phyloP scores from a whole-genome alignment of 2,888 invertebrate genomes.

The Agonopterix heracliana region DNA sequence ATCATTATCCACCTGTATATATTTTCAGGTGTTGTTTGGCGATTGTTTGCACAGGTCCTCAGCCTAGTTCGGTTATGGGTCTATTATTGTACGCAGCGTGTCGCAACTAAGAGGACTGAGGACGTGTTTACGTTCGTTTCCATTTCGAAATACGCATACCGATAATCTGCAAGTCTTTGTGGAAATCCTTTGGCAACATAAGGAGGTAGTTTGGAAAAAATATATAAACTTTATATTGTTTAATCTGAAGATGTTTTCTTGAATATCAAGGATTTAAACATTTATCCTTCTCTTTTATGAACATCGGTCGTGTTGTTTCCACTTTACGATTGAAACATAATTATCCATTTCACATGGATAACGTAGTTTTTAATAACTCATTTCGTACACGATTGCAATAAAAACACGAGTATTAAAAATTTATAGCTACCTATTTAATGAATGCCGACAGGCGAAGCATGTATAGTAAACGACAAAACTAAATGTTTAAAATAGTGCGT shows the following conservation, averaged over 20 bases:
- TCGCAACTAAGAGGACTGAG: slow-evolving; percentile 24
- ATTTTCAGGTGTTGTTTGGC: too few species aligned
- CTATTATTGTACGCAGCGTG: slow-evolving; percentile 12
- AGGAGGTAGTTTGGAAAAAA: too few species aligned
- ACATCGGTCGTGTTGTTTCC: too few species aligned
- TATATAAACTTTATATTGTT: too few species aligned
- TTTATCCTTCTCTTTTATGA: too few species aligned
- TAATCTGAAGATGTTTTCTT: too few species aligned
- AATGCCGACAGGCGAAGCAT: neutral
- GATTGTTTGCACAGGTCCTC: too few species aligned
- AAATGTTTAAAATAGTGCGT: slow-evolving; percentile 32
- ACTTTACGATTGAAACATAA: too few species aligned
- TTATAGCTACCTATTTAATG: neutral
- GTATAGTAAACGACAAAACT: neutral
- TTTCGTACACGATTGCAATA: neutral
- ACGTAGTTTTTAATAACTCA: neutral
- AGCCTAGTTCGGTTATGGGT: neutral
- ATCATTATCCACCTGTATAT: too few species aligned
- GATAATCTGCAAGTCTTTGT: slow-evolving; percentile 18
- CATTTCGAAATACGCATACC: slow-evolving; percentile 30
- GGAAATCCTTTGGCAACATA: too few species aligned
- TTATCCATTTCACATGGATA: too few species aligned
- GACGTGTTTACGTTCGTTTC: slow-evolving; percentile 29
- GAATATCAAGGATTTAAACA: too few species aligned
- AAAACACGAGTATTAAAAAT: neutral